These are phyloP conservation scores for Noctua pronuba DNA, from an alignment of 2,888 invertebrate species.

Conservation along the genomic window DNA sequence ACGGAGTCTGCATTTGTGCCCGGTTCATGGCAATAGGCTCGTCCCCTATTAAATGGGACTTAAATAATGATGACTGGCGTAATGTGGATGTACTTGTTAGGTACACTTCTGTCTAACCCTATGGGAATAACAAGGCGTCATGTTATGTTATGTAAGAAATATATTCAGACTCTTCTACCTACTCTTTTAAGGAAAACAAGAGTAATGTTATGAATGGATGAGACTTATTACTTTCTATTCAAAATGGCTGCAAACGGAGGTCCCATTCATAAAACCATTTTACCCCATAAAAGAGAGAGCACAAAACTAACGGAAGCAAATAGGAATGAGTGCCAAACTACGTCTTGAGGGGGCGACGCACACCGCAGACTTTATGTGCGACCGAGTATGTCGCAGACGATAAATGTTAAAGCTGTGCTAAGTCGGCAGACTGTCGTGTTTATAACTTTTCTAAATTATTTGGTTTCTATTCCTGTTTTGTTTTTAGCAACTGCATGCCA, in stretches of 20 bases:
- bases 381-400: background rate
- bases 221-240: conserved; percentile 11
- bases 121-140: background rate
- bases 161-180: background rate
- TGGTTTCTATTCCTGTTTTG: background rate
- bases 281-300: conserved; percentile 3
- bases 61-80: too few relatives aligned
- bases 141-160: background rate
- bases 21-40: background rate
- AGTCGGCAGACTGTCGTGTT: background rate
- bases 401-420: background rate
- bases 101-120: background rate
- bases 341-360: background rate
- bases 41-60: background rate
- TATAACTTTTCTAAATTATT: background rate
- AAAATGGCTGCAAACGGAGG: background rate
- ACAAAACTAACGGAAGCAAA: conserved; percentile 10
- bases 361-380: conserved; percentile 1
- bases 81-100: background rate
- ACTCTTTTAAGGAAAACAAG: background rate
- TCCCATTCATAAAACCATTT: conserved; percentile 17
- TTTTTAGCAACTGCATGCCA: background rate
- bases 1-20: background rate
- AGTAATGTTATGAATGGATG: background rate
- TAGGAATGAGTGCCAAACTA: conserved; percentile 24